These are phyloP conservation scores for Poeciliopsis retropinna DNA, from an alignment of 2,113 vertebrate genomes.

Conservation along the genomic window DNA sequence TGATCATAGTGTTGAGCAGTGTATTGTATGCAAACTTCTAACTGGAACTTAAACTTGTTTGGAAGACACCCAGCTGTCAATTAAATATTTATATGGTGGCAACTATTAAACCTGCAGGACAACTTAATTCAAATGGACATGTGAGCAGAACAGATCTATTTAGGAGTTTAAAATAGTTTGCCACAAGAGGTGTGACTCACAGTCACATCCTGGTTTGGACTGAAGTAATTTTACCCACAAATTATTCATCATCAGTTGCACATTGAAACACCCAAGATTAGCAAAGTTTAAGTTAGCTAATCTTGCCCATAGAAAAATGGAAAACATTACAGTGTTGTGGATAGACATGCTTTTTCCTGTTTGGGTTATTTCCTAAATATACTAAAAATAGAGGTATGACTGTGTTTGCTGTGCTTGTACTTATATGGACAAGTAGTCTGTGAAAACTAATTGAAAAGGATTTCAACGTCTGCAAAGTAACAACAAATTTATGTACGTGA, in stretches of 20 bases:
- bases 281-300: neutral
- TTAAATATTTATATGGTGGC: neutral
- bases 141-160: neutral
- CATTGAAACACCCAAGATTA: neutral
- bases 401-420: neutral
- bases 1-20: neutral
- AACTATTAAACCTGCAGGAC: neutral
- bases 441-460: neutral
- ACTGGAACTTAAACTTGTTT: neutral
- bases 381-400: slow-evolving; percentile 16
- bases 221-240: slow-evolving; percentile 11
- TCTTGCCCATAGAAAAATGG: slow-evolving; percentile 28
- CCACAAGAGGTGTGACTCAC: neutral
- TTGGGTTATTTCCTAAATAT: slow-evolving; percentile 46
- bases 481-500: neutral
- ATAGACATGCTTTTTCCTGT: slow-evolving; percentile 42
- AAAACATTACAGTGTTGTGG: slow-evolving; percentile 6
- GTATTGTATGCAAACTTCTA: neutral
- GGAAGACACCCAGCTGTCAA: neutral
- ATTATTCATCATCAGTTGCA: neutral
- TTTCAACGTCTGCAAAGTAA: neutral
- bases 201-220: neutral
- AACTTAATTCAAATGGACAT: neutral
- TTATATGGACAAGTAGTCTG: neutral
- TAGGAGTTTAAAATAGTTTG: neutral